These are phyloP conservation scores for Dufourea novaeangliae DNA, from an alignment of 1,140 invertebrate species.

Conservation along the genomic window DNA sequence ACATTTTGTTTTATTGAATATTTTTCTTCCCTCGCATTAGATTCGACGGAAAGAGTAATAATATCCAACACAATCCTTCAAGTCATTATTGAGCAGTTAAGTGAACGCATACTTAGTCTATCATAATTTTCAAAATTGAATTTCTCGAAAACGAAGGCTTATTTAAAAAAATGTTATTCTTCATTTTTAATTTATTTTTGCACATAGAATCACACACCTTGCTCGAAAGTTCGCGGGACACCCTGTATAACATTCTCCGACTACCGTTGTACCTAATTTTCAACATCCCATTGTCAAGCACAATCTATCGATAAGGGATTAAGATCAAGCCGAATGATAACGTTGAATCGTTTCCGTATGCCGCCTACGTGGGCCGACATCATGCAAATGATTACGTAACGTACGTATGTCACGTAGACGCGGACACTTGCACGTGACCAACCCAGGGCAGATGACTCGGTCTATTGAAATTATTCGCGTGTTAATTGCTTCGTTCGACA, in stretches of 20 bases:
- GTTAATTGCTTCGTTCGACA: constrained; percentile 39
- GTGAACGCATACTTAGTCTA: too few relatives aligned
- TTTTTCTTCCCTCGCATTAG: too few relatives aligned
- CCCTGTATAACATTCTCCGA: background rate
- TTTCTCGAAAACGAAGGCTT: too few relatives aligned
- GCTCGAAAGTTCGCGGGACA: too few relatives aligned
- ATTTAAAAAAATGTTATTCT: too few relatives aligned
- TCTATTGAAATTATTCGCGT: constrained; percentile 36
- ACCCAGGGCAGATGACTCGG: constrained; percentile 9
- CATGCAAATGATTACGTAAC: constrained; percentile 17
- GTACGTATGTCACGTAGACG: constrained; percentile 14
- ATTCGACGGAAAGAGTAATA: too few relatives aligned
- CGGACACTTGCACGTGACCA: constrained; percentile 31
- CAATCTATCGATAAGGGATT: constrained; percentile 16
- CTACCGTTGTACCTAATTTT: constrained; percentile 4
- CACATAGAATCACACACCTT: too few relatives aligned
- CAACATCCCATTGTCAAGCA: background rate
- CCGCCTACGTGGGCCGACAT: background rate
- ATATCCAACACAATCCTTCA: too few relatives aligned
- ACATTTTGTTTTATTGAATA: too few relatives aligned
- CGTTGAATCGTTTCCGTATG: constrained; percentile 14
- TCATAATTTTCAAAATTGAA: too few relatives aligned
- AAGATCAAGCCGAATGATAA: background rate
- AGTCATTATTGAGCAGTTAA: too few relatives aligned
- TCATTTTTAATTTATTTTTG: too few relatives aligned